Percentiles rank a stretch among this genome's conserved stretches.
These are phyloP conservation scores for Oryzias sinensis DNA, from an alignment of 2,797 vertebrate genomes.

Conservation along the genomic window DNA sequence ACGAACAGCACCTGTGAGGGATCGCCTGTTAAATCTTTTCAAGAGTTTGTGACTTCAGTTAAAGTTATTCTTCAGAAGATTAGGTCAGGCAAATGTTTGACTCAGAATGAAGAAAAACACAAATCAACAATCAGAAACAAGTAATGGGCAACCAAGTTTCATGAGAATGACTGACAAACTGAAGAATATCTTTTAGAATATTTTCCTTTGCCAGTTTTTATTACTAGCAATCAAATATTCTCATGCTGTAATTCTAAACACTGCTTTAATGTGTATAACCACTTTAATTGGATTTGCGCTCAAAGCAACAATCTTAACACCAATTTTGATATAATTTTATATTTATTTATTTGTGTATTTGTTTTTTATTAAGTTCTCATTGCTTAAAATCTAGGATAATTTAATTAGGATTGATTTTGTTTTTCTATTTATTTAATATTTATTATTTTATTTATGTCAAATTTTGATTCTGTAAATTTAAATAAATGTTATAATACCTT, in stretches of 20 bases:
- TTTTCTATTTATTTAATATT: slow-evolving; percentile 61
- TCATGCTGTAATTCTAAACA: slow-evolving; percentile 28
- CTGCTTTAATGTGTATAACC: slow-evolving; percentile 22
- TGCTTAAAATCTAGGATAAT: too few relatives aligned
- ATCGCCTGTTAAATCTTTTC: rapidly evolving
- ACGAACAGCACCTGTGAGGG: slow-evolving; percentile 14
- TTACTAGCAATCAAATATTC: slow-evolving; percentile 1
- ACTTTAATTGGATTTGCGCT: slow-evolving; percentile 9
- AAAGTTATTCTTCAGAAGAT: too few relatives aligned
- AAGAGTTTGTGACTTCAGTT: background rate
- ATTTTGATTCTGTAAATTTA: slow-evolving; percentile 10
- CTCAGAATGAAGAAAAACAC: too few relatives aligned
- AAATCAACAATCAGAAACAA: too few relatives aligned
- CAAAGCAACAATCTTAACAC: background rate
- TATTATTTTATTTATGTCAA: slow-evolving; percentile 24
- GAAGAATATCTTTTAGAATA: background rate
- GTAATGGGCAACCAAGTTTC: background rate
- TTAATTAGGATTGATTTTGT: slow-evolving; percentile 9
- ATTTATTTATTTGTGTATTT: too few relatives aligned
- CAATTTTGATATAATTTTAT: background rate
- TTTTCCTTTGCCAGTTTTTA: slow-evolving; percentile 1
- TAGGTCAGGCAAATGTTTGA: too few relatives aligned
- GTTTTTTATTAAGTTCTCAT: slow-evolving; percentile 32
- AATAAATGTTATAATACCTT: slow-evolving; percentile 27
- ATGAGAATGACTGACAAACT: background rate